Evolutionary conservation across 2,797 vertebrate genomes (phyloP).

Genomic region (Sus cebifrons): DNA sequence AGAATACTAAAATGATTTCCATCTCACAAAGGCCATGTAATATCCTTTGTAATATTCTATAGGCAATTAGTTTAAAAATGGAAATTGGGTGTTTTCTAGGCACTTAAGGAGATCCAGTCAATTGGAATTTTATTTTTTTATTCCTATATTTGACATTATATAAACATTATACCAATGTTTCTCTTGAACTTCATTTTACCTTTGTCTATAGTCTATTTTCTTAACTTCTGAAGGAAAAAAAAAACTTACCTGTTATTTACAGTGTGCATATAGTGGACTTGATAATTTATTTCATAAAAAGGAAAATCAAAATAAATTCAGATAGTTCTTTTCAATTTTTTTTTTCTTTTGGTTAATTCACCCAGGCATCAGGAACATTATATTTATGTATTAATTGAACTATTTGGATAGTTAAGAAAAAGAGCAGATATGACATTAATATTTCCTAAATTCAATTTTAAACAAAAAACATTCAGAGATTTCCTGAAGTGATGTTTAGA

Average conservation of each 20-base stretch:
- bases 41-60: not conserved
- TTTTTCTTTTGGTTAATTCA: not conserved
- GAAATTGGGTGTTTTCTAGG: not conserved
- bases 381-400: slow-evolving; percentile 26
- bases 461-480: not conserved
- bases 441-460: slow-evolving; percentile 49
- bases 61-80: not conserved
- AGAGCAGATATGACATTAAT: not conserved
- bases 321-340: not conserved
- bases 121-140: slow-evolving; percentile 1
- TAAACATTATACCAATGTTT: not conserved
- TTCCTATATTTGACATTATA: not conserved
- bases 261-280: not conserved
- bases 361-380: not conserved
- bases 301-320: slow-evolving; percentile 44
- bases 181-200: not conserved
- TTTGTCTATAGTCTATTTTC: not conserved
- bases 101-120: not conserved
- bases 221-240: not conserved
- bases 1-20: not conserved
- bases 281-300: not conserved
- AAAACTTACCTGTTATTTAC: not conserved
- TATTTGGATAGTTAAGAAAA: not conserved
- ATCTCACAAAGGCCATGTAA: not conserved
- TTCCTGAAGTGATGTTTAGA: not conserved